Evolutionary conservation across 1,140 invertebrate species (phyloP).

Genomic region (Heliconius congener): DNA sequence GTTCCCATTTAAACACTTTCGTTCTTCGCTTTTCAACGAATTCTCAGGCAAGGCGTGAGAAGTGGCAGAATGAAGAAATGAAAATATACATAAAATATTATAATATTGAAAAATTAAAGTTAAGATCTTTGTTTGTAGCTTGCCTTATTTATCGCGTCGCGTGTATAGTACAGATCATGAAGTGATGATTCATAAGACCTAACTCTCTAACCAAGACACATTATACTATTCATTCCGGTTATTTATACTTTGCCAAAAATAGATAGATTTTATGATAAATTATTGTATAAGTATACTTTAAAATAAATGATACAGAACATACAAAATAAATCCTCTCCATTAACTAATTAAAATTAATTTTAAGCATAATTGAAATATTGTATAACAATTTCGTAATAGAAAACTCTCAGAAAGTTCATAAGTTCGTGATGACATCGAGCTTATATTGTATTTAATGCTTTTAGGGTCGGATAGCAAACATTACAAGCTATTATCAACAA

Average conservation of each 20-base stretch:
- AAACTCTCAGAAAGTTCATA: constrained; percentile 4
- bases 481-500: constrained; percentile 29
- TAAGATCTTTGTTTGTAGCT: background rate
- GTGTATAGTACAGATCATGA: constrained; percentile 14
- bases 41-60: too few relatives aligned
- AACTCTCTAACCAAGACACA: background rate
- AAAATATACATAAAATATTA: too few relatives aligned
- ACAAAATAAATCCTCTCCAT: background rate
- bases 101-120: too few relatives aligned
- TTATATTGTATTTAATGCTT: constrained; percentile 6
- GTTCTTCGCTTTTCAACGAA: too few relatives aligned
- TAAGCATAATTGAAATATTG: background rate
- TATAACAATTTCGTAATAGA: background rate
- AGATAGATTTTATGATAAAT: background rate
- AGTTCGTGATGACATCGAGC: constrained; percentile 11
- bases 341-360: background rate
- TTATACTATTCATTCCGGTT: background rate
- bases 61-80: too few relatives aligned
- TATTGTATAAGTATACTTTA: too few relatives aligned
- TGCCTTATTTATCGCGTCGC: constrained; percentile 13
- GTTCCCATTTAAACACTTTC: too few relatives aligned
- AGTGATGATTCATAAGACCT: constrained; percentile 28
- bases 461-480: constrained; percentile 4
- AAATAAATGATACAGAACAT: background rate
- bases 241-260: background rate